Percentiles rank a stretch among this genome's conserved stretches.
Evolutionary conservation across 2,113 vertebrate species (phyloP).

Genomic region (Chunga burmeisteri): DNA sequence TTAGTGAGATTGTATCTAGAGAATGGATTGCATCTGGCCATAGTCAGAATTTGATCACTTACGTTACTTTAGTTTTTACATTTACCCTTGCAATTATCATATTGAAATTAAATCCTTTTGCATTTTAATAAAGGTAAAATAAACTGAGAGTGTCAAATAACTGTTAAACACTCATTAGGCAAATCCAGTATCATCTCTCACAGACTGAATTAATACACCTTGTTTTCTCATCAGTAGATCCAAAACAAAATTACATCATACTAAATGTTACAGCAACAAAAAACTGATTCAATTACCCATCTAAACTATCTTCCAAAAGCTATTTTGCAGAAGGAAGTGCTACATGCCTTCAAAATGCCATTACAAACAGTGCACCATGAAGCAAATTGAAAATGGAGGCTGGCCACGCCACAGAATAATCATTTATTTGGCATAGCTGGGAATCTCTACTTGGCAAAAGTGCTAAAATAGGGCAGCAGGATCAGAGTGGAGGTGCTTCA

Average conservation of each 20-base stretch:
- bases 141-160: background rate
- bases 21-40: background rate
- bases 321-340: background rate
- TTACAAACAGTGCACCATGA: background rate
- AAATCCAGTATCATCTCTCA: background rate
- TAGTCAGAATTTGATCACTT: background rate
- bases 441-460: background rate
- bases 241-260: background rate
- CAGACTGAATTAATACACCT: background rate
- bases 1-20: background rate
- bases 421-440: background rate
- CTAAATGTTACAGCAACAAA: background rate
- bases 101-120: background rate
- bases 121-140: slow-evolving; percentile 6
- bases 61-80: background rate
- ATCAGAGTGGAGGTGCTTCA: background rate
- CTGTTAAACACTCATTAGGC: background rate
- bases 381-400: background rate
- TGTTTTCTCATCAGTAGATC: background rate
- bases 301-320: slow-evolving; percentile 6
- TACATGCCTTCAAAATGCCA: background rate
- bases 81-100: background rate
- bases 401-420: background rate
- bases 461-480: background rate
- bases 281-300: background rate